Evolutionary conservation across 2,797 vertebrate genomes (phyloP), one percentile per base, ranked within the genome.

Genomic region (Natrix natrix): DNA sequence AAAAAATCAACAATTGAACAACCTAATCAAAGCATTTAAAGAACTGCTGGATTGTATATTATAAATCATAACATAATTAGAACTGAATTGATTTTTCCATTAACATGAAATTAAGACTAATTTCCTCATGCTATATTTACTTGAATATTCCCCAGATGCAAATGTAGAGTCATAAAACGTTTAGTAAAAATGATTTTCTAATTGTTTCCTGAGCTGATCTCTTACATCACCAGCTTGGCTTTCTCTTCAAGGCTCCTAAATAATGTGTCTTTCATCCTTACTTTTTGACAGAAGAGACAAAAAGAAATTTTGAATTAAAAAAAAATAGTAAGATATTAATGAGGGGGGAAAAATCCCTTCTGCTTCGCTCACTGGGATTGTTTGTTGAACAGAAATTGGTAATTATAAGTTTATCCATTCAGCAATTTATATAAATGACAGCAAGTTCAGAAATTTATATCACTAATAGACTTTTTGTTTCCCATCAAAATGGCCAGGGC

Each of bases 91-190:
- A 97, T 97, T 97, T 97, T 97, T 97, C 96, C 94, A 83, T 97
- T 97, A 97, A 96, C 95, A 96, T 97, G 95, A 97, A 97, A 97
- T 97, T 97, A 96, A 97, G 97, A 97, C 96, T 97, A 97, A 97
- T 97, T 97, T 97, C 96, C 96, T 94, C 66, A 91, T 95, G 95
- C 96, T 96, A 96, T 97, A 97, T 97, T 97, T 97, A 96, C 96
- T 95, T 93, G 96, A 97, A 97, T 97, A 97, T 96, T 97, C 96
- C 97, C 96, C 95, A 96, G 96, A 97, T 97, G 96, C 96, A 97
- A 97, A 97, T 97, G 95, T 89, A 95, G 94, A 89, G 93, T 96
- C 95, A 93, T 96, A 96, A 97, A 97, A 93, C 96, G 97, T 97
- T 97, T 97, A 94, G 96, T 96, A 97, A 95, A 92, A 95, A 96